Conservation (phyloP, 2,888 invertebrate species). For the Gastracanthus pulcherrimus region DNA sequence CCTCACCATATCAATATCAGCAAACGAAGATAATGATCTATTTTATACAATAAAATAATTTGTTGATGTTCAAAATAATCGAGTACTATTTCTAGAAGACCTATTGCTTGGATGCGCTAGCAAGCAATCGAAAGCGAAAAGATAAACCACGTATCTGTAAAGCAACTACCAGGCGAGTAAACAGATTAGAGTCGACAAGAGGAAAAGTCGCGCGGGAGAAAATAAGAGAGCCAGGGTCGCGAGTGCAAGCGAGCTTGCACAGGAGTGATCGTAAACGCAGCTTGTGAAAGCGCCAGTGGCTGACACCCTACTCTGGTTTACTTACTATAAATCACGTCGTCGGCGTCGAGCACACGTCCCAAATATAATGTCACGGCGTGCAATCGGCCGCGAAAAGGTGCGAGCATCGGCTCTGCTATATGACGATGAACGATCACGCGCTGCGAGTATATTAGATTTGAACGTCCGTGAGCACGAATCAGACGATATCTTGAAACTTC, state of each 20-base stretch:
- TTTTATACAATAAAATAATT: too few species aligned
- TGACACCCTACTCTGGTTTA: slow-evolving; percentile 71
- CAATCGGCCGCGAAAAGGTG: slow-evolving; percentile 31
- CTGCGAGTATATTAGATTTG: too few species aligned
- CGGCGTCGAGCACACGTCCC: slow-evolving; percentile 17
- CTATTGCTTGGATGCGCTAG: too few species aligned
- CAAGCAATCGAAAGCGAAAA: too few species aligned
- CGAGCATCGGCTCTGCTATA: background rate
- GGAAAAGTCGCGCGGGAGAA: background rate
- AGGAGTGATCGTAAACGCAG: background rate
- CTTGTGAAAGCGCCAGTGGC: slow-evolving; percentile 4
- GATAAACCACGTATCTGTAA: background rate
- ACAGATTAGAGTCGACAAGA: background rate
- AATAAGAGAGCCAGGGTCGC: background rate
- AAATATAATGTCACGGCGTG: slow-evolving; percentile 32
- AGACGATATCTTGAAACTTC: too few species aligned
- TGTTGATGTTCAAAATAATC: too few species aligned
- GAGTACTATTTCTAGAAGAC: too few species aligned
- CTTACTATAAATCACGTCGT: slow-evolving; percentile 71
- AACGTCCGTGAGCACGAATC: too few species aligned
- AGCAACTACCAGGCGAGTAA: background rate
- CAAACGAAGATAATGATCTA: too few species aligned
- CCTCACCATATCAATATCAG: too few species aligned
- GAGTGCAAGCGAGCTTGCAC: background rate
- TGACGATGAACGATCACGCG: slow-evolving; percentile 16